Conservation (phyloP, 2,113 vertebrate genomes). For the Bungarus multicinctus region DNA sequence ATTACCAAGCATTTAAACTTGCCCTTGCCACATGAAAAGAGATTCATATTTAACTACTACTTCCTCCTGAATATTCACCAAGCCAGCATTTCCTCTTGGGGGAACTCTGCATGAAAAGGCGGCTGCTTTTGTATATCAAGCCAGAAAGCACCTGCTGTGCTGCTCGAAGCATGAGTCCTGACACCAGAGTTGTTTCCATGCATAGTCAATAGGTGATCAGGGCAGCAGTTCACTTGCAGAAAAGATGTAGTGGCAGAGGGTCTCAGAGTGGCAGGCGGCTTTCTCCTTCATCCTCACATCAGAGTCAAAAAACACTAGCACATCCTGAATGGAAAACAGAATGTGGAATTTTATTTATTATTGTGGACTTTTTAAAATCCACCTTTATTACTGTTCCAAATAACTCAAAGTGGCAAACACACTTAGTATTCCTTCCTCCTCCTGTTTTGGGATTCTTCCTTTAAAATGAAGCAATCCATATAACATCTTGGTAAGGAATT, state of each 20-base stretch:
- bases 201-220: slow-evolving; percentile 10
- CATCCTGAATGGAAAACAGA: neutral
- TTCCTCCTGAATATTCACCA: slow-evolving; percentile 11
- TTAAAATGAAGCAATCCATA: neutral
- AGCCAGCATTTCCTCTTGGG: neutral
- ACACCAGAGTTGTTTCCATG: slow-evolving; percentile 10
- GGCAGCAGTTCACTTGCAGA: neutral
- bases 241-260: neutral
- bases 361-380: neutral
- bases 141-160: slow-evolving; percentile 19
- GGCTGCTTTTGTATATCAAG: slow-evolving; percentile 5
- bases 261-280: neutral
- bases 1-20: slow-evolving; percentile 10
- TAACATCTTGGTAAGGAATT: neutral
- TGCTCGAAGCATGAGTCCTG: slow-evolving; percentile 15
- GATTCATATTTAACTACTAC: neutral
- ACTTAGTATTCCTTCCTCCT: neutral
- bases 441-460: neutral
- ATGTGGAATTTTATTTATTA: neutral
- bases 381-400: neutral
- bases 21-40: neutral
- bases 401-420: neutral
- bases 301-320: neutral
- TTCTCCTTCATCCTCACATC: neutral
- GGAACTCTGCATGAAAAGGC: slow-evolving; percentile 12